Evolutionary conservation across 2,113 vertebrate species (phyloP).

Genomic region (Microtus richardsoni): DNA sequence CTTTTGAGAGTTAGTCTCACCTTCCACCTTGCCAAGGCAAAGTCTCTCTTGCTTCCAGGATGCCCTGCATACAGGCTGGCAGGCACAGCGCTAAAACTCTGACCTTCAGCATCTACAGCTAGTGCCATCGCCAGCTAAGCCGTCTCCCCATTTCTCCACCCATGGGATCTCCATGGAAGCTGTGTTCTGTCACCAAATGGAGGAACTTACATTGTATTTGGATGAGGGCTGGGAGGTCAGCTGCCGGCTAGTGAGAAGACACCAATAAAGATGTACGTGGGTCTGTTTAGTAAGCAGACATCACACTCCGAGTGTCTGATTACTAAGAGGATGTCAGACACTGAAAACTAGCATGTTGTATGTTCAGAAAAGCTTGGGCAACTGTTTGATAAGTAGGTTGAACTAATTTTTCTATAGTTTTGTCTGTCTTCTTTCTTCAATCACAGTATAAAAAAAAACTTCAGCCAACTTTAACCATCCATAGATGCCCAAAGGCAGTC

Average conservation of each 20-base stretch:
- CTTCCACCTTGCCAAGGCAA: not conserved
- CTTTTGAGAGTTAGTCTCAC: not conserved
- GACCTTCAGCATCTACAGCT: not conserved
- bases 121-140: not conserved
- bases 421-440: not conserved
- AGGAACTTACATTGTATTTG: not conserved
- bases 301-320: not conserved
- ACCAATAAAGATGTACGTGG: not conserved
- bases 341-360: not conserved
- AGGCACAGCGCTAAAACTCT: not conserved
- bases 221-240: not conserved
- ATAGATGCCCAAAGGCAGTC: constrained; percentile 6
- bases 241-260: not conserved
- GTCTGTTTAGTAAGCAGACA: not conserved
- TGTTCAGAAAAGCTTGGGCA: not conserved
- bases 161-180: not conserved
- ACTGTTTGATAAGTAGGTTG: constrained; percentile 19
- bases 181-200: not conserved
- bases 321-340: not conserved
- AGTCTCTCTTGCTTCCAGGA: not conserved
- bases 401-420: constrained; percentile 11
- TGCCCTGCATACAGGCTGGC: not conserved
- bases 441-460: not conserved
- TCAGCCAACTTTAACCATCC: constrained; percentile 7
- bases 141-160: not conserved